Percentiles rank a stretch among this genome's conserved stretches.
Evolutionary conservation across 1,140 invertebrate genomes (phyloP).

Genomic region (Ectropis grisescens): DNA sequence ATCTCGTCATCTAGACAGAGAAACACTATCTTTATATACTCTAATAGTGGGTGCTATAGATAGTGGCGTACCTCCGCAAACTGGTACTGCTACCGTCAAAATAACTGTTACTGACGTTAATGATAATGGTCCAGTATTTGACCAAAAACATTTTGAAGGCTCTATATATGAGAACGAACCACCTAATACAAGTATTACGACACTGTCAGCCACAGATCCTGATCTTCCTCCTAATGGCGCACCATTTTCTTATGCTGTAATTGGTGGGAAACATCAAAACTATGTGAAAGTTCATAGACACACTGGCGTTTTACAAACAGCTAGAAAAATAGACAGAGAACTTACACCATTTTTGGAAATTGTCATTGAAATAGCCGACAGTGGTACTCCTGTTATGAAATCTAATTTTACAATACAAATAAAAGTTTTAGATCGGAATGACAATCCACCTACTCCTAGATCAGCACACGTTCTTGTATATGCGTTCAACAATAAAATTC

Average conservation of each 20-base stretch:
- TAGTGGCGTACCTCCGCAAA: constrained; percentile 87
- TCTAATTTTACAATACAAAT: constrained; percentile 84
- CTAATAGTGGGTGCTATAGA: constrained; percentile 93
- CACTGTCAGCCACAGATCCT: constrained; percentile 86
- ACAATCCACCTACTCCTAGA: constrained; percentile 88
- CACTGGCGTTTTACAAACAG: constrained; percentile 85
- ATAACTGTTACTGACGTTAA: constrained; percentile 89
- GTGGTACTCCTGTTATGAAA: constrained; percentile 85
- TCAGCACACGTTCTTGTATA: constrained; percentile 86
- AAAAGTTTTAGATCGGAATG: constrained; percentile 90
- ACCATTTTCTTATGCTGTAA: constrained; percentile 86
- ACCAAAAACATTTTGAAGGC: constrained; percentile 77
- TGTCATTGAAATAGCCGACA: constrained; percentile 89
- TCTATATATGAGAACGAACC: constrained; percentile 92
- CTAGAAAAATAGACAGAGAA: constrained; percentile 86
- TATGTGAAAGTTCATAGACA: constrained; percentile 83
- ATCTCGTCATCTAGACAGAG: constrained; percentile 82
- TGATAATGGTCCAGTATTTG: constrained; percentile 93
- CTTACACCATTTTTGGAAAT: constrained; percentile 80
- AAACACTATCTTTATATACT: constrained; percentile 82
- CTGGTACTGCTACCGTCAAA: constrained; percentile 86
- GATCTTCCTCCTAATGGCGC: constrained; percentile 93
- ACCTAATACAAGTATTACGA: constrained; percentile 86
- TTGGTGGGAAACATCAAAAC: constrained; percentile 83
- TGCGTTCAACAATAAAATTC: constrained; percentile 80